Conservation (phyloP, 2,888 invertebrate genomes). For the Petrolisthes manimaculis region DNA sequence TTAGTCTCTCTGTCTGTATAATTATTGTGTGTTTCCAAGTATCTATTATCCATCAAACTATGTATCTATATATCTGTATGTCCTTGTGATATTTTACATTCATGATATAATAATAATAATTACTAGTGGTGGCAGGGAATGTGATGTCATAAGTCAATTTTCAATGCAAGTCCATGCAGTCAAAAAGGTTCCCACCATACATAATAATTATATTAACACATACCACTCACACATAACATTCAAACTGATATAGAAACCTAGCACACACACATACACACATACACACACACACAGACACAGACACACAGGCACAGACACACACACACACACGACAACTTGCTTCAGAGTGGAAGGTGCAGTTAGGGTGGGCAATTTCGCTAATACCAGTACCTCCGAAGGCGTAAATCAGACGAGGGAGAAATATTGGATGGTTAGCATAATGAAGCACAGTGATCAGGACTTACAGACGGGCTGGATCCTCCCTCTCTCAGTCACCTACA, state of each 20-base stretch:
- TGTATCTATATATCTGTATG: too few relatives aligned
- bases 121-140: too few relatives aligned
- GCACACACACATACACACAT: not conserved
- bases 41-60: too few relatives aligned
- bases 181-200: not conserved
- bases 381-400: slow-evolving; percentile 29
- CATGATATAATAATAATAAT: too few relatives aligned
- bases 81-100: too few relatives aligned
- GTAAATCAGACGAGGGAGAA: slow-evolving; percentile 27
- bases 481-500: not conserved
- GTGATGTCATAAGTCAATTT: not conserved
- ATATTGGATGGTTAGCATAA: slow-evolving; percentile 35
- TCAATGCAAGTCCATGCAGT: not conserved
- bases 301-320: too few relatives aligned
- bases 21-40: too few relatives aligned
- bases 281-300: not conserved
- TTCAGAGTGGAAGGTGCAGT: not conserved
- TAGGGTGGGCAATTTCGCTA: slow-evolving; percentile 34
- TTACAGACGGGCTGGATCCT: not conserved
- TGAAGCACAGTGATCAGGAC: slow-evolving; percentile 34
- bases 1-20: too few relatives aligned
- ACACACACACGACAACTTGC: not conserved
- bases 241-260: not conserved
- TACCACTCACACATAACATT: not conserved
- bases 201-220: not conserved